These are phyloP conservation scores for Streblospio benedicti DNA, from an alignment of 1,140 invertebrate genomes.

Conservation along the genomic window DNA sequence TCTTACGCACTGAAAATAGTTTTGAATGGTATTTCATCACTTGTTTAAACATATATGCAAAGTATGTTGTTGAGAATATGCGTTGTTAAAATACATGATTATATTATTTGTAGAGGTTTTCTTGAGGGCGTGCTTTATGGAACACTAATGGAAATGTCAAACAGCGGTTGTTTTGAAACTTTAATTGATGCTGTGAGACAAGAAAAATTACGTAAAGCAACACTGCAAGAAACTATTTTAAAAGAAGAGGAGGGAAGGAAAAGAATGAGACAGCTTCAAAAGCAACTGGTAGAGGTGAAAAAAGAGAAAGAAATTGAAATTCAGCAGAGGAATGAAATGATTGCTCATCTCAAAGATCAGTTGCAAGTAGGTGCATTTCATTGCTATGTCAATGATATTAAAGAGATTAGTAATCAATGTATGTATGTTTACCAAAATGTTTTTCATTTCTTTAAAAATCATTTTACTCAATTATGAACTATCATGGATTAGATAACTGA, in stretches of 20 bases:
- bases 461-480: no score
- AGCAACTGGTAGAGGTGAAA: slow-evolving; percentile 37
- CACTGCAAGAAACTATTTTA: slow-evolving; percentile 22
- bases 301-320: slow-evolving; percentile 41
- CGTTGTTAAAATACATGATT: neutral
- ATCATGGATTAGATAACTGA: no score
- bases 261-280: slow-evolving; percentile 32
- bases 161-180: slow-evolving; percentile 35
- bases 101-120: slow-evolving; percentile 27
- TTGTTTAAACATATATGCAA: neutral
- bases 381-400: no score
- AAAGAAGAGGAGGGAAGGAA: slow-evolving; percentile 41
- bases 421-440: no score
- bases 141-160: slow-evolving; percentile 34
- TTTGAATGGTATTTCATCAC: neutral
- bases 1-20: neutral
- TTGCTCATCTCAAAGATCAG: slow-evolving; percentile 42
- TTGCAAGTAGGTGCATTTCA: no score
- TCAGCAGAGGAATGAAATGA: slow-evolving; percentile 43
- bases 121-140: slow-evolving; percentile 32
- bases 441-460: no score
- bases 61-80: neutral
- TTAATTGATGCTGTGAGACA: slow-evolving; percentile 33
- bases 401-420: no score
- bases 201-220: slow-evolving; percentile 37